phyloP scores from a whole-genome alignment of 1,140 invertebrate genomes.

The Dendrolimus punctatus region DNA sequence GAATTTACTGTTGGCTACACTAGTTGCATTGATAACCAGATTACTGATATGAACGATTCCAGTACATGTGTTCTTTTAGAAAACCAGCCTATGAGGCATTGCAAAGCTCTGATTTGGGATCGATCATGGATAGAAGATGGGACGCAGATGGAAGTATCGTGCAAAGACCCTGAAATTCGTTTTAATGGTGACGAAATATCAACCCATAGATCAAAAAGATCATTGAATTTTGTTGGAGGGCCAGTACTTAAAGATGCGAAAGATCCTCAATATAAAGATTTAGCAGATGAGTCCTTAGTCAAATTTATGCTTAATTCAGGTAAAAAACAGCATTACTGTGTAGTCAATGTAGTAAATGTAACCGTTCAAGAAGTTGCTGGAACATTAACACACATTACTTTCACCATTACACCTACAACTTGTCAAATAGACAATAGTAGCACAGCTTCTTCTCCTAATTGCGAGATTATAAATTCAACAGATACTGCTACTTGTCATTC shows the following conservation, averaged over 20 bases:
- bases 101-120: constrained; percentile 73
- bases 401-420: constrained; percentile 1
- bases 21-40: constrained; percentile 41
- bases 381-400: constrained; percentile 11
- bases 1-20: constrained; percentile 65
- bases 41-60: constrained; percentile 15
- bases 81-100: constrained; percentile 46
- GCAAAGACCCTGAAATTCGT: constrained; percentile 28
- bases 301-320: constrained; percentile 20
- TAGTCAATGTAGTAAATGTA: constrained; percentile 26
- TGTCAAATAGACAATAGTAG: too few species aligned
- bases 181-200: constrained; percentile 5
- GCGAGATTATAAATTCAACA: not conserved
- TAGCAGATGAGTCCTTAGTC: constrained; percentile 31
- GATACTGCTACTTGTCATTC: not conserved
- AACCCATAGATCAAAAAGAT: constrained; percentile 18
- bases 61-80: constrained; percentile 31
- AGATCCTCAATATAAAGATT: constrained; percentile 24
- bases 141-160: constrained; percentile 58
- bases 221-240: constrained; percentile 14
- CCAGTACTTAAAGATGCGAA: constrained; percentile 1
- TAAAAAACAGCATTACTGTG: constrained; percentile 17
- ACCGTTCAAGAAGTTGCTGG: constrained; percentile 26
- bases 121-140: constrained; percentile 74
- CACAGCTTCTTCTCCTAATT: constrained; percentile 7